Percentiles rank a stretch among this genome's conserved stretches.
phyloP scores from a whole-genome alignment of 2,888 invertebrate genomes.

The Mamestra brassicae region DNA sequence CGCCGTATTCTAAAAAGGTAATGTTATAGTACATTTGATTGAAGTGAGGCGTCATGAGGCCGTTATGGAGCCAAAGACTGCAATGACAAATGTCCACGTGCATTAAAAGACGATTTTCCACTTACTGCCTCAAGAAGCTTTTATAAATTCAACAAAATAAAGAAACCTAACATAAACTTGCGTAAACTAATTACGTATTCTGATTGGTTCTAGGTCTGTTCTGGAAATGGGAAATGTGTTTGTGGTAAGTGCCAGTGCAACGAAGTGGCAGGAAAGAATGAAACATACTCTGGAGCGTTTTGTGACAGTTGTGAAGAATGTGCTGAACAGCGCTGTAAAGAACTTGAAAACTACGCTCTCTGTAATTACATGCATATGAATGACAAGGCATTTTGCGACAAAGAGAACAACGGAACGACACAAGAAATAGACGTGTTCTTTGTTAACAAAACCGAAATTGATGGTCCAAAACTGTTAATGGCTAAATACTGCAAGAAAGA shows the following conservation, averaged over 20 bases:
- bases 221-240: constrained; percentile 92
- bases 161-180: neutral
- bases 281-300: constrained; percentile 90
- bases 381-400: constrained; percentile 70
- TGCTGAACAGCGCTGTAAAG: constrained; percentile 92
- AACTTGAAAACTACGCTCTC: constrained; percentile 93
- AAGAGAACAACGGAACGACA: constrained; percentile 59
- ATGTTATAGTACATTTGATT: neutral
- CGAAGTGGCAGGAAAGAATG: constrained; percentile 73
- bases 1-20: constrained; percentile 80
- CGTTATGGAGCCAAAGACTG: neutral
- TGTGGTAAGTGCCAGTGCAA: constrained; percentile 94
- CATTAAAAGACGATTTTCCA: neutral
- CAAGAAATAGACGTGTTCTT: constrained; percentile 61
- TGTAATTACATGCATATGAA: constrained; percentile 81
- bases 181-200: neutral
- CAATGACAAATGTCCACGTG: neutral
- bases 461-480: constrained; percentile 65
- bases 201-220: constrained; percentile 76
- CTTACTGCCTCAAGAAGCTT: neutral
- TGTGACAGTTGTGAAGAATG: constrained; percentile 95
- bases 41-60: neutral
- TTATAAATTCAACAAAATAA: neutral
- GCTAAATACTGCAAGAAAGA: constrained; percentile 76
- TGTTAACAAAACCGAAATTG: constrained; percentile 74